These are phyloP conservation scores for Antrozous pallidus DNA, from an alignment of 2,797 vertebrate genomes.

Conservation along the genomic window DNA sequence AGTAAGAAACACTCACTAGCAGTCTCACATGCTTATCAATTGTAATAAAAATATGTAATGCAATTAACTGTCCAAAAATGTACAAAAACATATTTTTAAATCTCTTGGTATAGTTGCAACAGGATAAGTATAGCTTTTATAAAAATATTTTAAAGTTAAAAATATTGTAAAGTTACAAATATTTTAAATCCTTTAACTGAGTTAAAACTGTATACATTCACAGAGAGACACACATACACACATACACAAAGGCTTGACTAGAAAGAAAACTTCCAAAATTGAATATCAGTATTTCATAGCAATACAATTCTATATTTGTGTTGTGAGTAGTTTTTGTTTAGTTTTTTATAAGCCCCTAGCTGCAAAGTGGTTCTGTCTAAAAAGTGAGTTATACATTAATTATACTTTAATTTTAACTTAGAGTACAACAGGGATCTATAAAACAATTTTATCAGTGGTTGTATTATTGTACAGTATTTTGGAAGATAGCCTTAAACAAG, in stretches of 20 bases:
- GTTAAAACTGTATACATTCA: background rate
- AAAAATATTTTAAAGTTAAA: conserved; percentile 35
- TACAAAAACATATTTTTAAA: background rate
- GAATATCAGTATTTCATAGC: background rate
- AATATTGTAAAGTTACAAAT: background rate
- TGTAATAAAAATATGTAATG: background rate
- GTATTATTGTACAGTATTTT: background rate
- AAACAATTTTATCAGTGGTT: background rate
- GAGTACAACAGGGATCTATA: background rate
- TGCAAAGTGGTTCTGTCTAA: background rate
- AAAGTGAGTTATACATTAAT: conserved; percentile 1
- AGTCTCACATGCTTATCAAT: background rate
- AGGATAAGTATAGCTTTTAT: background rate
- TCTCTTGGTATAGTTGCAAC: background rate
- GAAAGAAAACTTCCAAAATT: background rate
- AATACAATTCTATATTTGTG: background rate
- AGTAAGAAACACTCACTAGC: background rate
- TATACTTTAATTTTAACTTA: background rate
- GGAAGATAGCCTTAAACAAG: background rate
- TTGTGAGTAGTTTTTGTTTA: background rate
- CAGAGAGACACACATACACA: background rate
- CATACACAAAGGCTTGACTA: background rate
- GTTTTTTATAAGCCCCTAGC: background rate
- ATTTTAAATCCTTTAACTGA: background rate
- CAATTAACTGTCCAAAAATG: background rate